Base-by-base conservation (phyloP, 1,140 invertebrate species). In the Colletes latitarsis region DNA sequence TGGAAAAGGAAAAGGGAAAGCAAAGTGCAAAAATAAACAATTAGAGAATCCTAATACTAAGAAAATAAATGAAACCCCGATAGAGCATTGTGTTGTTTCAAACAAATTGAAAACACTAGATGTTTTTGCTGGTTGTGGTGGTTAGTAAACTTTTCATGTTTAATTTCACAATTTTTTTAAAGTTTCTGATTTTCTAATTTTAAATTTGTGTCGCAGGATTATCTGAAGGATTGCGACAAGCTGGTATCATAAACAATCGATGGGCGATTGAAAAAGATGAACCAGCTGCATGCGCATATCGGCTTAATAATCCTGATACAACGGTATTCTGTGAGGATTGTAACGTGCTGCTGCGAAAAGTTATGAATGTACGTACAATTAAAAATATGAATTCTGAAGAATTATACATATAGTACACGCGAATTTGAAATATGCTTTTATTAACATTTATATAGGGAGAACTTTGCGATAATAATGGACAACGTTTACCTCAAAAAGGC, bases 61-160 rank as follows among this genome's bases (percentile, higher is more conserved):
- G n/a, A 86, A 84, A 15, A 1, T 64, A 19, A 88, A 87, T 66
- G 76, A 91, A 4, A 90, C 79, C 72, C 78, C 88, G 19, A 81
- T 90, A 77, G 81, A 89, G 5, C 91, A 91, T 79, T 88, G 85
- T 4, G 62, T 73, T 15, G 90, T 95, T 49, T 81, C 92, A 0
- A 90, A 90, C 70, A 95, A 95, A 55, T 90, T 98, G 41, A 92
- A 93, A 85, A 95, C 95, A 43, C 91, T 98, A 66, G 97, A 98
- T 91, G 96, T 98, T 39, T 98, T 98, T 93, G 96, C 97, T 84
- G 97, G 97, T 1, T 98, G 97, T 93, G 97, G 97, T 64, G 97
- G 96, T 95, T 90, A 85, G 79, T 86, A 82, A 74, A 9, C 15
- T 3, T 55, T 64, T 79, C 15, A 77, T 67, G n/a, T 67, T 60